Base-by-base conservation (phyloP, 2,888 invertebrate species). In the Platypus cylindrus region DNA sequence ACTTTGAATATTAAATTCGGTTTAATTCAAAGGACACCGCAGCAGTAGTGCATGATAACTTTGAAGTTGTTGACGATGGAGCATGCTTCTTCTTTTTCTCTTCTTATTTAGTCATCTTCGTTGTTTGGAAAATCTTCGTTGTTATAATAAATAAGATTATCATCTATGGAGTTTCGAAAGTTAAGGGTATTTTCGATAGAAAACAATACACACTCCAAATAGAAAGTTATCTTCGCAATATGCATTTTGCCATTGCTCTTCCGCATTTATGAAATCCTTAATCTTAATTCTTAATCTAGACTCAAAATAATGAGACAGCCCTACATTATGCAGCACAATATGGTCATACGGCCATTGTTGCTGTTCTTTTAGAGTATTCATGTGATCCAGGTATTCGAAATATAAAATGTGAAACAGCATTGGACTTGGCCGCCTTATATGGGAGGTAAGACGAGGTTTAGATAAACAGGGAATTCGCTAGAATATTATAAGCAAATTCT, bases 351-450 rank as follows among this genome's bases (percentile, higher is more conserved):
- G 77, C 77, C 34, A 85, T 90, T 30, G 81, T 93, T 33, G 74
- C 76, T 28, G 74, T 84, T 53, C 71, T 94, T 47, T 65, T 94
- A 48, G 76, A 83, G 49, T 75, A 81, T 54, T 80, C 82, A 41
- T 90, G 90, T 50, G 87, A 94, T 67, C 86, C 91, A 27, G 78
- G 80, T 47, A 78, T 90, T 54, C 74, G 80, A 47, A 93, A 93
- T 62, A 74, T 73, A 48, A 77, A 81, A 40, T 85, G 86, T 34
- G 94, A 94, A 61, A 89, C 90, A 20, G 84, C 94, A 0, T 66
- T 97, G 52, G 95, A 97, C 61, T 72, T 97, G 40, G 94, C 95
- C 5, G 86, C 91, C 33, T 89, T 93, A 64, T 87, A 85, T 62
- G 87, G 86, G 53, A 73, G 78, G 79, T 79, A 59, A 65, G 16